Evolutionary conservation across 2,888 invertebrate species (phyloP), one percentile per base, ranked within the genome.

Genomic region (Latheticus oryzae): DNA sequence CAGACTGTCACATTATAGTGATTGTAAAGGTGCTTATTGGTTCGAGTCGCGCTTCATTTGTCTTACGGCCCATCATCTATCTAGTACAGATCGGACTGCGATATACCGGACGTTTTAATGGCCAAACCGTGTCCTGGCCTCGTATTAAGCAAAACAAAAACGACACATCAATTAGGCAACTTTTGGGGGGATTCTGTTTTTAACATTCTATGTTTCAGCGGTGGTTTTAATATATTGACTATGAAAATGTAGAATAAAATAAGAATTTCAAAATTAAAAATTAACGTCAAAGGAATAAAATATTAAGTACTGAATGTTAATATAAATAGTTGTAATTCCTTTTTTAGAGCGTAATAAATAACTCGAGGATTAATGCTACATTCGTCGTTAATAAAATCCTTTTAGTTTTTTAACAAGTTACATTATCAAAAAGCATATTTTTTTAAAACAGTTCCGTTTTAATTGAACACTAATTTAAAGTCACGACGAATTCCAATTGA

Each of bases 81-180:
- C 82, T 81, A 79, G 73, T 77, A 80, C 81, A 83, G 83, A 83
- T 83, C 83, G 82, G 81, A 78, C 80, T 76, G 80, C 82, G 83
- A 83, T 83, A 83, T 79, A 79, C 78, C 79, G 82, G 84, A 84
- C 84, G 82, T 83, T 85, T 85, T 85, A 85, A 85, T 85, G 85
- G 85, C 82, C 83, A 83, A 85, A 85, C 84, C 85, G 82, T 85
- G 85, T 85, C 82, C 82, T 80, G 81, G 75, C 70, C 73, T 72
- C 73, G 77, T 77, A 85, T 84, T 85, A 84, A 84, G 84, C 83
- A 84, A 85, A 85, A 84, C 83, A 79, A 83, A 84, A 84, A 84
- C 84, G 83, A 84, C 84, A 84, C 85, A 84, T 85, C 85, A 84
- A 85, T 85, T 84, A 85, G 84, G 82, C 78, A 79, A 80, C 77